phyloP scores from a whole-genome alignment of 2,888 invertebrate species.

The Willowsia nigromaculata region DNA sequence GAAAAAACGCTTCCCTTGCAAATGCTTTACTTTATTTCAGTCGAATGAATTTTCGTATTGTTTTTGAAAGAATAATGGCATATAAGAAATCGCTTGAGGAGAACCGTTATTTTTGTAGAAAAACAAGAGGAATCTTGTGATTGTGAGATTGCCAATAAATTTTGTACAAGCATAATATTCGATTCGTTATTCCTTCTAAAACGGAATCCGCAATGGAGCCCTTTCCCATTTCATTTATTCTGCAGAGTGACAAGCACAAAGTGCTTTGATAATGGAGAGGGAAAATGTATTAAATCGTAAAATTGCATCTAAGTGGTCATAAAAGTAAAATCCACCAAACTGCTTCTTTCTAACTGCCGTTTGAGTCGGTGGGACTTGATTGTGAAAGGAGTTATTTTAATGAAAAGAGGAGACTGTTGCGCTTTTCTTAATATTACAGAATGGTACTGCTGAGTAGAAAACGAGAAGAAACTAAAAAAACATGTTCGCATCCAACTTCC shows the following conservation, averaged over 20 bases:
- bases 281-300: constrained; percentile 11
- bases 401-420: neutral
- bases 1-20: neutral
- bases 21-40: constrained; percentile 2
- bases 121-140: neutral
- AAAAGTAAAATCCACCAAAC: constrained; percentile 9
- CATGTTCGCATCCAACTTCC: constrained; percentile 1
- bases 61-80: constrained; percentile 17
- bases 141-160: constrained; percentile 44
- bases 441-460: neutral
- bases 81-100: neutral
- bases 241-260: neutral
- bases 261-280: constrained; percentile 1
- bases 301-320: constrained; percentile 9
- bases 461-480: neutral
- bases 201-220: neutral
- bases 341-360: neutral
- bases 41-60: constrained; percentile 13
- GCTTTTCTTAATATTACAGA: neutral
- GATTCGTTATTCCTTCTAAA: neutral
- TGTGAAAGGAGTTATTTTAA: constrained; percentile 20
- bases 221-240: neutral
- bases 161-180: neutral
- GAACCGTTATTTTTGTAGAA: constrained; percentile 16
- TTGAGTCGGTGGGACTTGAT: neutral